Evolutionary conservation across 2,797 vertebrate species (phyloP).

Genomic region (Apogon hyalosoma): DNA sequence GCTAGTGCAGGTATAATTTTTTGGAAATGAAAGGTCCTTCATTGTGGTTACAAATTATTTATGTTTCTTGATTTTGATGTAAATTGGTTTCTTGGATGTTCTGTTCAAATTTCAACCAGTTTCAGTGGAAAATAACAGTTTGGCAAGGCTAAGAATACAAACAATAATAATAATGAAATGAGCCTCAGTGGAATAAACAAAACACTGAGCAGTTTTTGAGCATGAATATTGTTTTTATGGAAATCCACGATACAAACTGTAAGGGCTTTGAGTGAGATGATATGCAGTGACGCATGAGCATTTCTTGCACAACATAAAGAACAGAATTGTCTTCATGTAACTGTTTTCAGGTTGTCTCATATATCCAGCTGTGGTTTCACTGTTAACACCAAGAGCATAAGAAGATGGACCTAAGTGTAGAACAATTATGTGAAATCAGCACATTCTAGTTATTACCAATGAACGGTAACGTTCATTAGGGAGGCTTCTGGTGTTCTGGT

Average conservation of each 20-base stretch:
- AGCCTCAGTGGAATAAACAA: no score
- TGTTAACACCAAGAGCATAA: constrained; percentile 12
- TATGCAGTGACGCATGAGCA: not conserved
- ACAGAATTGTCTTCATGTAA: not conserved
- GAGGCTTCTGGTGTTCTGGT: constrained; percentile 63
- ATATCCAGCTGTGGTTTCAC: not conserved
- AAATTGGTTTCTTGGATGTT: no score
- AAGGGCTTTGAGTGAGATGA: constrained; percentile 34
- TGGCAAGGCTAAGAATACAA: no score
- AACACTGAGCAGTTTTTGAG: no score
- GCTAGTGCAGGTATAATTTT: not conserved
- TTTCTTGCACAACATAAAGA: constrained; percentile 3
- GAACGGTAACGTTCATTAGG: constrained; percentile 22
- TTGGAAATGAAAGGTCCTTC: not conserved
- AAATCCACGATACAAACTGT: no score
- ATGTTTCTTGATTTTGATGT: no score
- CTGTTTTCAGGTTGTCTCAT: constrained; percentile 4
- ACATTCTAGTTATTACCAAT: not conserved
- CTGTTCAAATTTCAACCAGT: no score
- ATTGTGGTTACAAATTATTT: no score
- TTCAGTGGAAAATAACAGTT: no score
- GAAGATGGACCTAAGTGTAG: not conserved
- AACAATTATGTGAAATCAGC: not conserved
- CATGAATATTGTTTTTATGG: no score
- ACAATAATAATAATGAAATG: no score